Evolutionary conservation across 2,888 invertebrate species (phyloP).

Genomic region (Andrena camellia): DNA sequence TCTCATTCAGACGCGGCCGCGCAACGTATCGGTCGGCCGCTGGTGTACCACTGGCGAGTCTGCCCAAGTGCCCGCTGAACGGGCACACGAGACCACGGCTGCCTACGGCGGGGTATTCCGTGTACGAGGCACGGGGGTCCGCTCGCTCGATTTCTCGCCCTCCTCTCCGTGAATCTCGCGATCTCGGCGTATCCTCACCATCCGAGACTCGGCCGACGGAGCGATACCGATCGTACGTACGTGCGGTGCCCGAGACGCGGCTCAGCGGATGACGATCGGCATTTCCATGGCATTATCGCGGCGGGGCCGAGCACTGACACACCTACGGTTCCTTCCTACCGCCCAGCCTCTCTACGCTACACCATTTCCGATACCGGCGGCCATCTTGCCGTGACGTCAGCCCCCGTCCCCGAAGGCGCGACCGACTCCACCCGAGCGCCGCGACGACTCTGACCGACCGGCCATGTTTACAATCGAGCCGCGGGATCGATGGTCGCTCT

Average conservation of each 20-base stretch:
- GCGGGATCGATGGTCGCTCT: slow-evolving; percentile 32
- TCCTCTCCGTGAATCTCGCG: slow-evolving; percentile 31
- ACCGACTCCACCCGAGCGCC: slow-evolving; percentile 68
- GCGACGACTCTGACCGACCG: slow-evolving; percentile 29
- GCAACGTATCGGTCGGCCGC: background rate
- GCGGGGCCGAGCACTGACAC: slow-evolving; percentile 87
- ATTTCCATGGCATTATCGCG: slow-evolving; percentile 70
- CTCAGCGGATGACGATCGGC: slow-evolving; percentile 63
- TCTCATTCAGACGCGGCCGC: slow-evolving; percentile 46
- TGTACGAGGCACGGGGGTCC: slow-evolving; percentile 19
- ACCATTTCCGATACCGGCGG: slow-evolving; percentile 90
- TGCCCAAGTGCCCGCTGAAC: background rate
- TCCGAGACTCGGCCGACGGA: slow-evolving; percentile 57
- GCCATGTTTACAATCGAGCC: slow-evolving; percentile 33
- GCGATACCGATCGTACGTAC: slow-evolving; percentile 59
- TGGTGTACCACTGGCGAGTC: background rate
- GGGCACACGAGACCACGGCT: slow-evolving; percentile 9
- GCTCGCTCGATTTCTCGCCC: slow-evolving; percentile 40
- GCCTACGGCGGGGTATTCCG: slow-evolving; percentile 13
- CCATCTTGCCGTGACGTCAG: slow-evolving; percentile 92
- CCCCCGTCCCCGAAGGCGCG: slow-evolving; percentile 63
- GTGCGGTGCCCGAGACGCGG: slow-evolving; percentile 52
- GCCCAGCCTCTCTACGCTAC: slow-evolving; percentile 89
- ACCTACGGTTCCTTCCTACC: slow-evolving; percentile 90
- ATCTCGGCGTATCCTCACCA: slow-evolving; percentile 51